phyloP scores from a whole-genome alignment of 2,797 vertebrate species.

The Sebastiscus albofasciatus region DNA sequence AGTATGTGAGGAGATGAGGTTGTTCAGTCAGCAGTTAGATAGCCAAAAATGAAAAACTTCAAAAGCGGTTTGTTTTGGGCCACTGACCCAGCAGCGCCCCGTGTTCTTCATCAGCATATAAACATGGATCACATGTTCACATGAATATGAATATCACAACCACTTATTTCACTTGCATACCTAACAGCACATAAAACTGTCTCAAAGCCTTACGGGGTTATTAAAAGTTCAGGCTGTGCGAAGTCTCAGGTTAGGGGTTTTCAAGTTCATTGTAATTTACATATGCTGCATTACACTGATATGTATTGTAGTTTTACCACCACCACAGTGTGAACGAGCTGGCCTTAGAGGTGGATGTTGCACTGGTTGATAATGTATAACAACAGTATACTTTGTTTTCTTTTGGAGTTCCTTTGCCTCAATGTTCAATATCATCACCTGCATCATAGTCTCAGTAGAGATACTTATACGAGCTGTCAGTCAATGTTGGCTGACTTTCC shows the following conservation, averaged over 20 bases:
- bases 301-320: not conserved
- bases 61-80: not conserved
- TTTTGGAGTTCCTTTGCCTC: not conserved
- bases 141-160: not conserved
- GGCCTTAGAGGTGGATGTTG: not conserved
- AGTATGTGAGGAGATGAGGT: accelerated
- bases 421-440: not conserved
- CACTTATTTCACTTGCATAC: not conserved
- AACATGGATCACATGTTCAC: not conserved
- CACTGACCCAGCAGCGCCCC: not conserved
- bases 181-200: conserved; percentile 10
- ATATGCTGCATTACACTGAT: not conserved
- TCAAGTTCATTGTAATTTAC: not conserved
- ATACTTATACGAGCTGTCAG: conserved; percentile 17
- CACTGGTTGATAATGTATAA: not conserved
- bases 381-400: not conserved
- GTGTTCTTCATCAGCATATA: not conserved
- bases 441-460: not conserved
- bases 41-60: not conserved
- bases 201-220: not conserved
- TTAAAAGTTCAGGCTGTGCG: not conserved
- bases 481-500: conserved; percentile 33
- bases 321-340: not conserved
- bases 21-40: not conserved
- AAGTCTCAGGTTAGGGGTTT: not conserved